Conservation (phyloP, 37 sponge, comb jelly and placozoan genomes). For the Oscarella lobularis region DNA sequence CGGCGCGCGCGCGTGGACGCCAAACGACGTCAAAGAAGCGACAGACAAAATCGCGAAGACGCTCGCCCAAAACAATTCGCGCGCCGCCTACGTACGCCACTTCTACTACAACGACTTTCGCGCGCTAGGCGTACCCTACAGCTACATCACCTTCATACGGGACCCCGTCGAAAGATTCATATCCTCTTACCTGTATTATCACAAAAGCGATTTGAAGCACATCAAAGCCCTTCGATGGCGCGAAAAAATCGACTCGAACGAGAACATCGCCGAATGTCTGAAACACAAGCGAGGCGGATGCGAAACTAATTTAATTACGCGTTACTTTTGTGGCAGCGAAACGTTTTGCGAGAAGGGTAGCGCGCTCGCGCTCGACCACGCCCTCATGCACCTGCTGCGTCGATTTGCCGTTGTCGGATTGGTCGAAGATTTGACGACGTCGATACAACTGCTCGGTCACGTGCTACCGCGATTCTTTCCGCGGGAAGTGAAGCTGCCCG, state of each 20-base stretch:
- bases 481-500: neutral
- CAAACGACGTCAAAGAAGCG: constrained; percentile 11
- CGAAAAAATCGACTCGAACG: constrained; percentile 9
- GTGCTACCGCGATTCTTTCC: constrained; percentile 47
- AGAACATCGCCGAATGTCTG: constrained; percentile 36
- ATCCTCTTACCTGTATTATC: constrained; percentile 73
- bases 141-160: constrained; percentile 56
- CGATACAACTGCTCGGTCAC: constrained; percentile 16
- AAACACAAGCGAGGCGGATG: constrained; percentile 45
- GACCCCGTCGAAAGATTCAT: constrained; percentile 55
- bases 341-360: constrained; percentile 31
- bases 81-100: constrained; percentile 53
- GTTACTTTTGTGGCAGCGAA: constrained; percentile 78
- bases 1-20: constrained; percentile 65
- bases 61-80: no score
- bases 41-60: neutral
- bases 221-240: constrained; percentile 18
- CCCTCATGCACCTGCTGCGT: constrained; percentile 34
- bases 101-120: constrained; percentile 57
- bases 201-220: constrained; percentile 41
- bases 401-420: constrained; percentile 56
- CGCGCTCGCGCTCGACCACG: constrained; percentile 27
- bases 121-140: constrained; percentile 5
- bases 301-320: constrained; percentile 54
- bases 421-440: constrained; percentile 44